Base-by-base conservation (phyloP, 2,888 invertebrate species). In the Dascillus cervinus region DNA sequence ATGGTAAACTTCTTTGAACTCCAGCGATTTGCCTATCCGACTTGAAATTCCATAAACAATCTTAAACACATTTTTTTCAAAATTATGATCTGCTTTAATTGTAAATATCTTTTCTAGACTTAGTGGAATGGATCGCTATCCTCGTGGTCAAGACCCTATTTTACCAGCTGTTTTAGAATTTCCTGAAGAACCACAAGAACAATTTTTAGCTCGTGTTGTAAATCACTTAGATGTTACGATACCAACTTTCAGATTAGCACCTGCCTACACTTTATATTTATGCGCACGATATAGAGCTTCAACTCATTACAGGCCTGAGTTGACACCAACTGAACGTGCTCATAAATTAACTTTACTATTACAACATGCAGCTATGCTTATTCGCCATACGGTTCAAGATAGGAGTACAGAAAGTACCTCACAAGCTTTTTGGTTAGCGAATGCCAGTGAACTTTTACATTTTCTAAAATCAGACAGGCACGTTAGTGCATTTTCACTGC, bases 361-460 rank as follows among this genome's bases (percentile, higher is more conserved):
- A 40, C 90, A 89, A 52, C 89, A 91, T 61, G 90, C 94, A 25
- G 88, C 94, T 5, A 83, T 82, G 52, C 75, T 91, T 56, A 84
- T 92, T n/a, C 27, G 40, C 3, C 40, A 40, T 20, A 40, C 40
- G 9, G 32, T 37, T 3, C 40, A 40, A 32, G 40, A 40, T 22
- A 29, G 88, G 34, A 86, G 88, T 60, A 78, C 82, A 39, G 91
- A 91, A 58, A 84, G 88, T 0, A 81, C 83, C 11, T 82, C 86
- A 3, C 75, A 91, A 49, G 88, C 92, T 1, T 88, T 94, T 56
- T 98, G 97, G 97, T 79, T 98, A 73, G 95, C 97, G 8, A 98
- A 98, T 60, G 85, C 94, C 6, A 94, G 95, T 21, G 98, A 98
- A 67, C 71, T 98, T 34, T 67, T 96, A 26, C 92, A 97, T 65